Conservation (phyloP, 2,888 invertebrate species). For the Tipula lateralis region DNA sequence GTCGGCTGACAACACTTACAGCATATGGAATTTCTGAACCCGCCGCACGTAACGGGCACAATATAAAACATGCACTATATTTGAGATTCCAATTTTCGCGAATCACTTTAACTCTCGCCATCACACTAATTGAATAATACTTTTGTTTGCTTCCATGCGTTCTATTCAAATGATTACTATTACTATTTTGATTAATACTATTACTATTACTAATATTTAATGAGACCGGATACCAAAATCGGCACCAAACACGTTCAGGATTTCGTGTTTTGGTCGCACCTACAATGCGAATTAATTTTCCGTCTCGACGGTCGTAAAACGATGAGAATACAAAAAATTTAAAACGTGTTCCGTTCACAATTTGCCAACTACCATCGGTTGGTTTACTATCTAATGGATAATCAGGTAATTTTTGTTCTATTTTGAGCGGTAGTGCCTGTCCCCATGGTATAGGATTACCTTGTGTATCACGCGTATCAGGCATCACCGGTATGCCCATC, state of each 20-base stretch:
- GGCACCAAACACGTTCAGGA: constrained; percentile 75
- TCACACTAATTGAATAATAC: constrained; percentile 60
- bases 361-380: constrained; percentile 73
- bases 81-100: constrained; percentile 91
- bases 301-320: constrained; percentile 72
- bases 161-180: background rate
- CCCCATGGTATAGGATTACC: constrained; percentile 46
- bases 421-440: constrained; percentile 46
- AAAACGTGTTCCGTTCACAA: constrained; percentile 53
- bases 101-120: constrained; percentile 75
- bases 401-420: constrained; percentile 53
- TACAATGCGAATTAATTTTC: constrained; percentile 69
- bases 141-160: constrained; percentile 37
- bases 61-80: constrained; percentile 84
- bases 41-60: constrained; percentile 65
- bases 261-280: constrained; percentile 85
- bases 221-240: constrained; percentile 62
- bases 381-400: constrained; percentile 63
- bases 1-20: constrained; percentile 64
- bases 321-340: constrained; percentile 91
- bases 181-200: constrained; percentile 25
- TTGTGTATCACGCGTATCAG: constrained; percentile 36
- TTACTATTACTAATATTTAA: background rate
- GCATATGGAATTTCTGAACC: constrained; percentile 59
- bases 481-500: constrained; percentile 36